phyloP scores from a whole-genome alignment of 1,140 invertebrate genomes.

The Drosophila truncata region DNA sequence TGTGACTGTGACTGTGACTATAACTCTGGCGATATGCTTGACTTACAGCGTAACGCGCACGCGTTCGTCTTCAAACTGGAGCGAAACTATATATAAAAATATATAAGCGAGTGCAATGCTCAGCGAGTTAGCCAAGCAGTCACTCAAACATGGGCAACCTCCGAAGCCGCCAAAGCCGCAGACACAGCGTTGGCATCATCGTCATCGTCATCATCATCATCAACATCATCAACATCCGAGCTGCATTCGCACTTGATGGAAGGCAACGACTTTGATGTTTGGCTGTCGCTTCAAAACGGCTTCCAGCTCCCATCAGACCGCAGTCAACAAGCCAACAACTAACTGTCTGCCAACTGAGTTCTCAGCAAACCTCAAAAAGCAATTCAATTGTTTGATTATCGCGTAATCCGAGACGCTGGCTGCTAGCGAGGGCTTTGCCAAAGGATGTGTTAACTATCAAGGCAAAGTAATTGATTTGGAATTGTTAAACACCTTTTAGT shows the following conservation, averaged over 20 bases:
- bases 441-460: conserved; percentile 10
- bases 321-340: conserved; percentile 42
- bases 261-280: conserved; percentile 45
- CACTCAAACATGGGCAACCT: conserved; percentile 64
- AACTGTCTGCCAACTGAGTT: conserved; percentile 33
- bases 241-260: conserved; percentile 48
- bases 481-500: not conserved
- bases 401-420: conserved; percentile 13
- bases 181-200: conserved; percentile 18
- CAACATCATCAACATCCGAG: conserved; percentile 34
- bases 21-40: conserved; percentile 26
- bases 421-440: conserved; percentile 12
- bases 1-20: conserved; percentile 21
- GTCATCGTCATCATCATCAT: not conserved
- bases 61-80: conserved; percentile 40
- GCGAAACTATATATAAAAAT: not conserved
- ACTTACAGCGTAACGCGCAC: conserved; percentile 39
- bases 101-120: conserved; percentile 18
- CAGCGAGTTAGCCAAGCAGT: conserved; percentile 63
- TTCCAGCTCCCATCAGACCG: conserved; percentile 32
- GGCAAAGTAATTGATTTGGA: not conserved
- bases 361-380: conserved; percentile 65
- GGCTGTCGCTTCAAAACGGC: conserved; percentile 21
- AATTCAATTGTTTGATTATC: conserved; percentile 74
- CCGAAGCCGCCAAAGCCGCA: conserved; percentile 12